Base-by-base conservation (phyloP, 2,888 invertebrate genomes). In the Drosophila mimetica region DNA sequence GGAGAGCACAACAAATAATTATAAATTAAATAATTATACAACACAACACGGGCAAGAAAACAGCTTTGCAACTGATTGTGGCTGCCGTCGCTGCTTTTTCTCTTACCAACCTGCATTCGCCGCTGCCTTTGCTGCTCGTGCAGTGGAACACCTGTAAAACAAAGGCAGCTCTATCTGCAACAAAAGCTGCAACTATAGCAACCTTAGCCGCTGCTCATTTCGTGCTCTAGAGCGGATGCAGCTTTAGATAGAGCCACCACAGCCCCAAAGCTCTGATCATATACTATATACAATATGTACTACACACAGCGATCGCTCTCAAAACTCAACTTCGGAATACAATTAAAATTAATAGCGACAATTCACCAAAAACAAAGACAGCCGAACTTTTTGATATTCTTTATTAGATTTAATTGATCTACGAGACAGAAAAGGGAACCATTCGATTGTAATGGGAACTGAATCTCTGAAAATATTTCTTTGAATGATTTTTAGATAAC, bases 11-110 rank as follows among this genome's bases (percentile, higher is more conserved):
- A 54, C 53, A 60, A 71, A 75, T 77, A 86, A 84, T 86, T 86
- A 77, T 79, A 84, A 84, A 84, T 86, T 84, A 84, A 84, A 84
- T 86, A 84, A 86, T 83, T 84, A 84, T 84, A 86, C 84, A 84
- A 82, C 71, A 69, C 81, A 84, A 82, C 70, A 69, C 73, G 79
- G 75, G 72, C 80, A 80, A 75, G 65, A 81, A 77, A 86, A 57
- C 79, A 73, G 70, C 85, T 79, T 77, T 59, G 59, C 50, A 39
- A 61, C 65, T 47, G 57, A 58, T 61, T 64, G 74, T 61, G 50
- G 61, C 48, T 54, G 85, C 74, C 42, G 61, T 20, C 18, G 64
- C 25, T 50, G 63, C 16, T 61, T 59, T 39, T 36, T 64, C 47
- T 32, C 16, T 28, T 28, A 53, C n/a, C n/a, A n/a, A n/a, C 59